Conservation (phyloP, 1,140 invertebrate species). For the Centruroides sculpturatus region DNA sequence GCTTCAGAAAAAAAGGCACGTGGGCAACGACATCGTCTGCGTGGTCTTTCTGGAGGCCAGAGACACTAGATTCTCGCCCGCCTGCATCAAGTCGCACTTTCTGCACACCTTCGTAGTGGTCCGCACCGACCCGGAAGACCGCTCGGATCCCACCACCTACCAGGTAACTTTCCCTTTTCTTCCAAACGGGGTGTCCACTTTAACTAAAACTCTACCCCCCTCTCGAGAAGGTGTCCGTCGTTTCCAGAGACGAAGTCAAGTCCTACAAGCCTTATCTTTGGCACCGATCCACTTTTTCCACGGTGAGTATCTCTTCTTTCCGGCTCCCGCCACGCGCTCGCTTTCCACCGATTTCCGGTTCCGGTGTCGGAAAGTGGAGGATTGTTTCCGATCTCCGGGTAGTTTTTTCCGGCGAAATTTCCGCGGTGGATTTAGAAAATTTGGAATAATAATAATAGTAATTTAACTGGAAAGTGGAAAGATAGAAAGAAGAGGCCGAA, state of each 20-base stretch:
- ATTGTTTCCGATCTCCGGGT: too few species aligned
- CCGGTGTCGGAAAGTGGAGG: too few species aligned
- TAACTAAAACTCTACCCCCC: conserved; percentile 23
- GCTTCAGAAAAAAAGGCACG: conserved; percentile 63
- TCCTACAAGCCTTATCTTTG: conserved; percentile 18
- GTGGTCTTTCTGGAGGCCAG: conserved; percentile 90
- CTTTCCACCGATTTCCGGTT: too few species aligned
- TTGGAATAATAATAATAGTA: too few species aligned
- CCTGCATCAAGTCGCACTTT: conserved; percentile 46
- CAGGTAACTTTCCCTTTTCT: conserved; percentile 17
- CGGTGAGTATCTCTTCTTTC: conserved; percentile 35
- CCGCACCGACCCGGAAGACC: conserved; percentile 50
- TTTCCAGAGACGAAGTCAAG: conserved; percentile 18
- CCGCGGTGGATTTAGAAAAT: too few species aligned
- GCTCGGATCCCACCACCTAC: conserved; percentile 86
- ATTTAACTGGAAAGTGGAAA: too few species aligned
- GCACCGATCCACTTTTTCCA: conserved; percentile 15
- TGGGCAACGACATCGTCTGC: conserved; percentile 79
- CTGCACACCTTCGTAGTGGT: conserved; percentile 19
- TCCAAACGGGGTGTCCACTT: too few species aligned
- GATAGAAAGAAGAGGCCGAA: too few species aligned
- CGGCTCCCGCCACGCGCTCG: too few species aligned
- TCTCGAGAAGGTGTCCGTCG: conserved; percentile 24
- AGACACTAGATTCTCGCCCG: conserved; percentile 76
- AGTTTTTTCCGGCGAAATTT: too few species aligned